phyloP scores from a whole-genome alignment of 2,113 vertebrate species.

The Tetraodon nigroviridis region DNA sequence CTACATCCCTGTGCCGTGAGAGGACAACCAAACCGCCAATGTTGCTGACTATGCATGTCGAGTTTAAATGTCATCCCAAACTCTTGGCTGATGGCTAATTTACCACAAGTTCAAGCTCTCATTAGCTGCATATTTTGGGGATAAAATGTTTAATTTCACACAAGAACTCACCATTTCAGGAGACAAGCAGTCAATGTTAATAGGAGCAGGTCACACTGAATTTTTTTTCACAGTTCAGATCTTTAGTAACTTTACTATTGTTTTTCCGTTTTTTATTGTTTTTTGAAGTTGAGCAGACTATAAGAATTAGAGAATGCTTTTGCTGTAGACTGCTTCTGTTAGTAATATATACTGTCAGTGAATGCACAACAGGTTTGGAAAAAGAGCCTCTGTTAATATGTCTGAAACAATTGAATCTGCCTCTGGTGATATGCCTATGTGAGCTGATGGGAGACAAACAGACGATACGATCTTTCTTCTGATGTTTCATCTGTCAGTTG shows the following conservation, averaged over 20 bases:
- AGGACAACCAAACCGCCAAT: conserved; percentile 24
- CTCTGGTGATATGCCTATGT: conserved; percentile 6
- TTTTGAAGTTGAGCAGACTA: conserved; percentile 22
- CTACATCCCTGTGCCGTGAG: conserved; percentile 33
- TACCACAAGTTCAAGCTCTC: neutral
- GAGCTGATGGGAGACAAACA: neutral
- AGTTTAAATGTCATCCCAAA: conserved; percentile 10
- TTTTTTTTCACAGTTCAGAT: too few species aligned
- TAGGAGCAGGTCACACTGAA: too few species aligned
- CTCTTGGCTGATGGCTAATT: neutral
- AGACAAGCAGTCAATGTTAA: too few species aligned
- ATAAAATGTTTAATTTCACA: neutral
- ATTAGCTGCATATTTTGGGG: neutral
- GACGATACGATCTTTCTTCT: neutral
- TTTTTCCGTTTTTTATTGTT: conserved; percentile 5
- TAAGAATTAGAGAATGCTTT: conserved; percentile 12
- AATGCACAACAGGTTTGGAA: neutral
- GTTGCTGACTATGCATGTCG: conserved; percentile 33
- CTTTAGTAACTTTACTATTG: too few species aligned
- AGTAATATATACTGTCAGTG: conserved; percentile 12
- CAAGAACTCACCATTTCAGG: neutral
- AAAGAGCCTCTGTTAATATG: conserved; percentile 11
- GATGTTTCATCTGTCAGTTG: neutral
- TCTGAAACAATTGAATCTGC: conserved; percentile 30
- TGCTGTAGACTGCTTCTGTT: conserved; percentile 21